Percentiles rank a stretch among this genome's conserved stretches.
Evolutionary conservation across 1,140 invertebrate species (phyloP).

Genomic region (Zaprionus gabonicus): DNA sequence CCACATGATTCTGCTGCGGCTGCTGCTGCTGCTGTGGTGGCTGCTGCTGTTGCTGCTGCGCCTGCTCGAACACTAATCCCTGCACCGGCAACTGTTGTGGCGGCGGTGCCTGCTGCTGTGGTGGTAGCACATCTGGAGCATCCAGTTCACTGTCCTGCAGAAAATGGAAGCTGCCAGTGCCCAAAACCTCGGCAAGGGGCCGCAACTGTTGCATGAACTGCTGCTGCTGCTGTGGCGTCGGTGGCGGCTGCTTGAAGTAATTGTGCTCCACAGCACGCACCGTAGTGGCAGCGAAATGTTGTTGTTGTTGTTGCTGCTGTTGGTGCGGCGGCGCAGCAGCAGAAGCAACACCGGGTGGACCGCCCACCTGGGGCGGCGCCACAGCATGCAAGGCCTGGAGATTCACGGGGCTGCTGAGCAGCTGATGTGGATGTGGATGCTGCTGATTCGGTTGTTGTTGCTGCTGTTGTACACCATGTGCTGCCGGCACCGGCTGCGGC

Average conservation of each 20-base stretch:
- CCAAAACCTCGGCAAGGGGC: constrained; percentile 89
- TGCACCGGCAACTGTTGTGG: constrained; percentile 43
- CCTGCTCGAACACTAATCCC: constrained; percentile 62
- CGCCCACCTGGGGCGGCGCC: constrained; percentile 44
- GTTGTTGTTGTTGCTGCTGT: constrained; percentile 25
- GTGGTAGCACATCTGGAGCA: constrained; percentile 86
- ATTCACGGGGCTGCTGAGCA: constrained; percentile 75
- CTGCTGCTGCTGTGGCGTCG: constrained; percentile 66
- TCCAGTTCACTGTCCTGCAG: constrained; percentile 92
- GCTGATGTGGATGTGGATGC: constrained; percentile 65
- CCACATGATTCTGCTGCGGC: constrained; percentile 61
- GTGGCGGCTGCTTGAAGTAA: constrained; percentile 85
- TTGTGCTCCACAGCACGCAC: constrained; percentile 87
- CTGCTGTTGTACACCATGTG: constrained; percentile 34
- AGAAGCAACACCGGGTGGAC: neutral
- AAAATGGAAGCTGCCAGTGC: constrained; percentile 89
- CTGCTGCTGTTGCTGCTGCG: constrained; percentile 29
- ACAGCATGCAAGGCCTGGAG: constrained; percentile 61
- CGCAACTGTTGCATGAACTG: constrained; percentile 85
- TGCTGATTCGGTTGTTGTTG: constrained; percentile 37
- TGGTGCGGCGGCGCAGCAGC: constrained; percentile 28
- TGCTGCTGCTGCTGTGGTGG: constrained; percentile 47
- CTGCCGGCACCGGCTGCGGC: constrained; percentile 27
- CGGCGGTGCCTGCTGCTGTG: constrained; percentile 40
- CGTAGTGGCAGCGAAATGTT: constrained; percentile 66